Base-by-base conservation (phyloP, 2,113 vertebrate genomes). In the Tylochromis polylepis region DNA sequence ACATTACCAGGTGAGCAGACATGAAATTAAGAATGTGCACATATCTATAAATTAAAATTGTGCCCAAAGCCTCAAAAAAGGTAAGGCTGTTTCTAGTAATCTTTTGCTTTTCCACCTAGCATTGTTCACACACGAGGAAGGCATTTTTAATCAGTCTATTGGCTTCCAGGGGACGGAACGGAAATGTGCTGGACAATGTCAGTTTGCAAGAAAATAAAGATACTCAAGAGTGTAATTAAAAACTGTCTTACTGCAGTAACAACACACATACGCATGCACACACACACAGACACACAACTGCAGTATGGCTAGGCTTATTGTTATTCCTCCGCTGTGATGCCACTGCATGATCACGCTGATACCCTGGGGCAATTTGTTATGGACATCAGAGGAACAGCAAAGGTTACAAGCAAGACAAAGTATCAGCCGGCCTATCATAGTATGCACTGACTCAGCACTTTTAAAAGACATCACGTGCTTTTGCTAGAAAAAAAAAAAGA, bases 371-470 rank as follows among this genome's bases (percentile, higher is more conserved):
- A 87, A 90, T 95, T 94, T 92, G 88, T 94, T 93, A 91, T 89
- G 92, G 89, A 94, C 88, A 94, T 88, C 84, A 93, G 83, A 92
- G 82, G 84, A 93, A 75, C 65, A 29, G 84, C 56, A 86, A 93
- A 94, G 95, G 95, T 95, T 92, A 93, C 79, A 38, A 65, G 79
- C 57, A 88, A 92, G 89, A 94, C 90, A 90, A 87, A 92, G 87
- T 86, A 85, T 88, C 83, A 62, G 83, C 86, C 43, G 18, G 81
- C 84, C 85, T 82, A 87, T 86, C 88, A 86, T 29, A 83, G 83
- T 12, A 57, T 62, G 77, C 41, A 84, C 91, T 94, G 93, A 94
- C 24, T 93, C 90, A 93, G 91, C 88, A 88, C 62, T 92, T 88
- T 89, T 43, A 91, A 75, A 82, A 92, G 41, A 84, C 85, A 87